Conservation (phyloP, 2,888 invertebrate species). For the Deilephila porcellus region DNA sequence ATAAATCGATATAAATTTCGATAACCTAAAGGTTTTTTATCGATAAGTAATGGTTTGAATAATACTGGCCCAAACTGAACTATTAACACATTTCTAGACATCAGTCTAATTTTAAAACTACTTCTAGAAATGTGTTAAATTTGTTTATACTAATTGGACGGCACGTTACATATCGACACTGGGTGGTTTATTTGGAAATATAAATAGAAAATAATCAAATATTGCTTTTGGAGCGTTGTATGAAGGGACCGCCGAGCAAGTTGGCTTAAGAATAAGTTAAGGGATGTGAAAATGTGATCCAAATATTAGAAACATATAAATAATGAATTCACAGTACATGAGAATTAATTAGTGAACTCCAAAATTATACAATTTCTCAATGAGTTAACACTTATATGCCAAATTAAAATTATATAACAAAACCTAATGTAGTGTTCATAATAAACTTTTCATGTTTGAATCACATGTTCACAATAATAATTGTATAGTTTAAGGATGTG, state of each 20-base stretch:
- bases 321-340: background rate
- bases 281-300: conserved; percentile 17
- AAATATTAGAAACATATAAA: background rate
- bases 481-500: conserved; percentile 2
- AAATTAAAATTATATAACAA: too few species aligned
- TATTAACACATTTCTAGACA: background rate
- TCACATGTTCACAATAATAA: background rate
- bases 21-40: background rate
- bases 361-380: too few species aligned
- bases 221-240: conserved; percentile 12
- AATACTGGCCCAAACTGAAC: background rate
- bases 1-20: background rate
- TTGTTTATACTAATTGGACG: background rate
- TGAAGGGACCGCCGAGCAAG: background rate
- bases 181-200: background rate
- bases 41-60: background rate
- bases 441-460: background rate
- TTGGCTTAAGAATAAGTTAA: background rate
- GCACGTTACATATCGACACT: conserved; percentile 1
- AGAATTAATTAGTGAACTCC: too few species aligned
- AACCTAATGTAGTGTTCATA: too few species aligned
- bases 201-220: conserved; percentile 5
- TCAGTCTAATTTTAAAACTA: background rate
- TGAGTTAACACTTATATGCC: too few species aligned
- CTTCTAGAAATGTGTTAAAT: background rate